Evolutionary conservation across 1,140 invertebrate genomes (phyloP).

Genomic region (Chironomus tepperi): DNA sequence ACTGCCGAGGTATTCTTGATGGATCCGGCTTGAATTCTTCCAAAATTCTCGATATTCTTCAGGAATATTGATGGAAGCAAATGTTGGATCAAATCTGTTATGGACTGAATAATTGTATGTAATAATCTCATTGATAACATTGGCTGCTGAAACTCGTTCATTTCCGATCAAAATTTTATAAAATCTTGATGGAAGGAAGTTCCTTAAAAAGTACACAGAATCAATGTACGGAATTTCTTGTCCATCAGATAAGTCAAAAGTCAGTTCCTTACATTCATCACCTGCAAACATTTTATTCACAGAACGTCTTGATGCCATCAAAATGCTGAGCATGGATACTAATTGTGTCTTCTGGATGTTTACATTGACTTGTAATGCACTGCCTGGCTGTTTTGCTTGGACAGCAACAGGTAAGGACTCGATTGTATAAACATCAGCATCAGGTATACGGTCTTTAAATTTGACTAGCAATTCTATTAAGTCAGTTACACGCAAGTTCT

Average conservation of each 20-base stretch:
- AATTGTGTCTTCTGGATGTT: constrained; percentile 37
- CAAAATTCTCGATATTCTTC: not conserved
- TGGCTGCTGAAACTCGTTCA: not conserved
- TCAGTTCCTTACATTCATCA: not conserved
- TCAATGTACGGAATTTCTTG: not conserved
- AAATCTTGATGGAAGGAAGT: not conserved
- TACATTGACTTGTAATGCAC: constrained; percentile 36
- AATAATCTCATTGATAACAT: not conserved
- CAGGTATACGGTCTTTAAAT: constrained; percentile 32
- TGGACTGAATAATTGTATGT: not conserved
- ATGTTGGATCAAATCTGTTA: not conserved
- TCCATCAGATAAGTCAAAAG: not conserved
- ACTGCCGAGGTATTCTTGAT: not conserved
- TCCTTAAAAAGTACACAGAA: not conserved
- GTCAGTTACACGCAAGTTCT: constrained; percentile 35
- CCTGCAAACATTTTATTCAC: not conserved
- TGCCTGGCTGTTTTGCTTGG: constrained; percentile 32
- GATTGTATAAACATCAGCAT: constrained; percentile 36
- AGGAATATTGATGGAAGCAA: not conserved
- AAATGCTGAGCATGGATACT: constrained; percentile 30
- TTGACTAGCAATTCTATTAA: constrained; percentile 33
- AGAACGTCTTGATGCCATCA: not conserved
- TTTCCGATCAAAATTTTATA: not conserved
- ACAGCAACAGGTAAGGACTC: constrained; percentile 37
- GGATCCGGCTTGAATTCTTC: not conserved